Base-by-base conservation (phyloP, 1,140 invertebrate species). In the Drosophila melanogaster region DNA sequence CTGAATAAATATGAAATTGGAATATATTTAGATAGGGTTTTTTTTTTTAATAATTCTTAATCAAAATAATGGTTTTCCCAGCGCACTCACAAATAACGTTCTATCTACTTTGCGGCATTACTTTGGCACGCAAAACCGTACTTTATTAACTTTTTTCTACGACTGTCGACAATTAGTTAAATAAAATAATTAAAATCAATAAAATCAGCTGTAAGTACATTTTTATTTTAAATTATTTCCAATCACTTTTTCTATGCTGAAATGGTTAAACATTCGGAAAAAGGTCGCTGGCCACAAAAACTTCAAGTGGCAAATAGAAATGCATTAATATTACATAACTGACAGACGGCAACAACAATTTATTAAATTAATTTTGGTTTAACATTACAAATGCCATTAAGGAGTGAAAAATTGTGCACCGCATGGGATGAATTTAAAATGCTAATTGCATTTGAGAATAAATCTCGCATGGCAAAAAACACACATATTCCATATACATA, bases 391-490 rank as follows among this genome's bases (percentile, higher is more conserved):
- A 76, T 76, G 61, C 73, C 72, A 76, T 67, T 76, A 66, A 43
- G 62, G 33, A 43, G 70, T 70, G 73, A 64, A 62, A 73, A 77
- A 73, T 67, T 44, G 40, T 49, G 33, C 55, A 19, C 44, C 33
- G 58, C 55, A 33, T 69, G 64, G 56, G 66, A 70, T 75, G 60
- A 75, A 81, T 87, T 75, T 74, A 78, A 87, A 87, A 86, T 81
- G 74, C 78, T 87, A 85, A 86, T 86, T 86, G 78, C 83, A 87
- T 76, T 81, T 78, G 74, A 54, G 73, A 71, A 87, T 86, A 86
- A 87, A 81, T 87, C 83, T 86, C 60, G 51, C 49, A 78, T 78
- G 64, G 67, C 60, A 41, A 57, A 62, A 64, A 67, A 38, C 33
- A 58, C 33, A 58, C 33, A 43, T 11, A 19, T 17, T 33, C 17